Evolutionary conservation across 1,140 invertebrate species (phyloP).

Genomic region (Lepidurus arcticus): DNA sequence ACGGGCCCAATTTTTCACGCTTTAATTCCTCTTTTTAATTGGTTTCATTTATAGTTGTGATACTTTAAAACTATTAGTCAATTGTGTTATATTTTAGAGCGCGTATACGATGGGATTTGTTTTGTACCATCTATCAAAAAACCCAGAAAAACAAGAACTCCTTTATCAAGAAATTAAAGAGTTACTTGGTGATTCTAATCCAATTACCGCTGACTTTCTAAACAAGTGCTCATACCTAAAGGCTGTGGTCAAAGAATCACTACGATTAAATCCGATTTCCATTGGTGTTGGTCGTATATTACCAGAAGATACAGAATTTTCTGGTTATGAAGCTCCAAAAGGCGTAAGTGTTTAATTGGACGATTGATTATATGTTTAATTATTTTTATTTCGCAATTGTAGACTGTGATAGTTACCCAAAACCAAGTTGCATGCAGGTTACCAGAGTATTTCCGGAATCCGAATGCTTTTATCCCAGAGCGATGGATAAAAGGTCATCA

Average conservation of each 20-base stretch:
- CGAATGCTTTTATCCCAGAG: slow-evolving; percentile 66
- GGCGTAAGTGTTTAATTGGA: slow-evolving; percentile 56
- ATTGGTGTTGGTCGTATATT: slow-evolving; percentile 72
- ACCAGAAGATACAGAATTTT: slow-evolving; percentile 66
- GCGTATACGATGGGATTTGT: slow-evolving; percentile 70
- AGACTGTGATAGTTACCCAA: slow-evolving; percentile 82
- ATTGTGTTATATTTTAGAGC: slow-evolving; percentile 53
- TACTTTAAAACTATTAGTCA: neutral
- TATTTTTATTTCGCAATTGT: slow-evolving; percentile 33
- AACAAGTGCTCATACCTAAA: slow-evolving; percentile 62
- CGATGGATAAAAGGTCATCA: slow-evolving; percentile 59
- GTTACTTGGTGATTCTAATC: slow-evolving; percentile 48
- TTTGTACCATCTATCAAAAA: slow-evolving; percentile 71
- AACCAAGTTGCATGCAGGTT: slow-evolving; percentile 72
- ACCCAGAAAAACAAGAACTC: slow-evolving; percentile 65
- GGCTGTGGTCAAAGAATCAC: slow-evolving; percentile 75
- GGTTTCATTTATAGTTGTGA: slow-evolving; percentile 17
- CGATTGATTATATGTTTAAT: neutral
- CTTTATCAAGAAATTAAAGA: slow-evolving; percentile 58
- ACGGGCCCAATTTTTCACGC: slow-evolving; percentile 52
- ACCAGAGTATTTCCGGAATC: slow-evolving; percentile 61
- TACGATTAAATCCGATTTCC: slow-evolving; percentile 75
- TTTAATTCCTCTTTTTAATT: neutral
- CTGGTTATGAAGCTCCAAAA: slow-evolving; percentile 75
- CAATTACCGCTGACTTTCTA: slow-evolving; percentile 55